Evolutionary conservation across 2,113 vertebrate genomes (phyloP).

Genomic region (Sylvia atricapilla): DNA sequence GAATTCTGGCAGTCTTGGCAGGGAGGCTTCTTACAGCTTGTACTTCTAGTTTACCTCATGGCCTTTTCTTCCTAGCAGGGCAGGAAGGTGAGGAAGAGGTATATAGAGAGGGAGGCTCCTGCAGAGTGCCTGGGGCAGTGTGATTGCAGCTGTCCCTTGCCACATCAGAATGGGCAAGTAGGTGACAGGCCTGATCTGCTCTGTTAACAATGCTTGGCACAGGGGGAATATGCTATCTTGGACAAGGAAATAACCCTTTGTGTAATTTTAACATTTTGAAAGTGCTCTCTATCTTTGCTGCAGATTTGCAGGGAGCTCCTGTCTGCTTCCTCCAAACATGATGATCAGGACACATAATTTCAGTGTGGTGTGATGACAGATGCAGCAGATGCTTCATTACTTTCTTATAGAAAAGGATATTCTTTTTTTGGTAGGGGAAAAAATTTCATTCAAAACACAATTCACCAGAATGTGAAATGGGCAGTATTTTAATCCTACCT

Average conservation of each 20-base stretch:
- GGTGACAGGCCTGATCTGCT: neutral
- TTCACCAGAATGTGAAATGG: neutral
- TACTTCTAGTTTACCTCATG: neutral
- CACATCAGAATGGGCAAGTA: neutral
- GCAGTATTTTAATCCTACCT: neutral
- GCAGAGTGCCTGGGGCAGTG: neutral
- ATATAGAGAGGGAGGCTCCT: neutral
- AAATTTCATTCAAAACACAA: neutral
- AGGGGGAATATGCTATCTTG: neutral
- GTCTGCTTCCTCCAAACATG: neutral
- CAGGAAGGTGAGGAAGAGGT: neutral
- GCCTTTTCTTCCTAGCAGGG: neutral
- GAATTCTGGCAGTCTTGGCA: neutral
- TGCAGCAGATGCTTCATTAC: neutral
- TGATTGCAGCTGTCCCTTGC: neutral
- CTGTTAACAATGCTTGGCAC: neutral
- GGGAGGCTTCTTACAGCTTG: neutral
- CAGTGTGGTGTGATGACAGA: neutral
- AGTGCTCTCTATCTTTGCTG: neutral
- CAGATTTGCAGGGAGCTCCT: neutral
- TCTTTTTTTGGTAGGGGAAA: neutral
- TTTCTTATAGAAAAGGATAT: neutral
- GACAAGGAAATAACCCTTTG: neutral
- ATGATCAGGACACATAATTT: neutral
- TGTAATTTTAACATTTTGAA: constrained; percentile 11